Evolutionary conservation across 2,888 invertebrate species (phyloP), one percentile per base, ranked within the genome.

Genomic region (Heliconius ethilla): DNA sequence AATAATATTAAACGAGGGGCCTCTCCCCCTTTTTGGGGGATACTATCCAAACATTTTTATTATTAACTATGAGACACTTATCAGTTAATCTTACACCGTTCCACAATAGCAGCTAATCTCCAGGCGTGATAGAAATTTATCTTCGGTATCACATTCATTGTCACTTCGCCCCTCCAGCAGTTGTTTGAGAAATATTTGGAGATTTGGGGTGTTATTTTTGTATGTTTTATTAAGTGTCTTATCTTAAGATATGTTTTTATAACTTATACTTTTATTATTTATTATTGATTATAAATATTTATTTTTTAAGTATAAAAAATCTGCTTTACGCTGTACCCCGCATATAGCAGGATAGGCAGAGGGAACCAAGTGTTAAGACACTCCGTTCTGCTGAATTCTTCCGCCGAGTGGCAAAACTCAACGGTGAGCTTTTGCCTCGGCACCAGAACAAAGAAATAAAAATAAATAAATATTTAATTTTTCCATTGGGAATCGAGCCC

Each of bases 1-100:
- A 88, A 89, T 89, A 88, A 87, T 88, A 87, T 86, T 84, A 84
- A 67, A 84, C 78, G 80, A 83, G 82, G 84, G 86, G 85, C 83
- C 83, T 80, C 78, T 83, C 83, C 84, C 88, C 89, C 87, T 83
- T 33, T 33, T 33, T 85, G 84, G 7, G 83, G 83, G 82, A 83
- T 78, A 78, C 84, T 86, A 88, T 87, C 88, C 85, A 91, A 91
- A 92, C 92, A 92, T 91, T 86, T 83, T 90, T 94, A 93, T 93
- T 93, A 93, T 93, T 93, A 92, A 90, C 90, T 87, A 91, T 89
- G 83, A 90, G 89, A 90, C 92, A 93, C 93, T 93, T 94, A 94
- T 94, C 94, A 92, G 91, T 92, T 93, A 93, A 94, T 94, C 94
- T 94, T 92, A 91, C 92, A 91, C 92, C 85, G 89, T 85, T 84